phyloP scores from a whole-genome alignment of 2,888 invertebrate species.

The Sarcophaga caerulescens region DNA sequence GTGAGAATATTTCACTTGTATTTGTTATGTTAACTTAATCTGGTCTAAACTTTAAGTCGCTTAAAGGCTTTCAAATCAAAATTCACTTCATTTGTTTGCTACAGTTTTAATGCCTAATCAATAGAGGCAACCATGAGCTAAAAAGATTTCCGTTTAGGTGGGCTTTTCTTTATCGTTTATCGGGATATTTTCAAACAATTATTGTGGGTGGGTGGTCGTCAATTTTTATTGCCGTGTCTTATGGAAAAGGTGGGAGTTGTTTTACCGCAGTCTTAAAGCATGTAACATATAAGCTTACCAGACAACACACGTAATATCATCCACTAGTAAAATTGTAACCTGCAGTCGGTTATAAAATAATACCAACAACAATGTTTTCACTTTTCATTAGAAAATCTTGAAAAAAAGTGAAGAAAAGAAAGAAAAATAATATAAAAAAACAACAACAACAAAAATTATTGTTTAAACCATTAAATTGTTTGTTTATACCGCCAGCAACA shows the following conservation, averaged over 20 bases:
- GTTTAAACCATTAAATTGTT: constrained; percentile 49
- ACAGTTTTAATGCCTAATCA: constrained; percentile 13
- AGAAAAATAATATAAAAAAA: constrained; percentile 7
- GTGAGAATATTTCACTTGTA: too few species aligned
- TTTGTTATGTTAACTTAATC: background rate
- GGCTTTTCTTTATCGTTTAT: constrained; percentile 37
- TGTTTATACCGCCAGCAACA: background rate
- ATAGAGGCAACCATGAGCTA: constrained; percentile 52
- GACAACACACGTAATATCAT: background rate
- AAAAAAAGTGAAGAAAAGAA: constrained; percentile 2
- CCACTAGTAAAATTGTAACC: background rate
- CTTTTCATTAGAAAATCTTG: constrained; percentile 55
- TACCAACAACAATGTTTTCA: constrained; percentile 63
- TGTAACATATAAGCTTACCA: background rate
- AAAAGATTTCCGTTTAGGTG: constrained; percentile 53
- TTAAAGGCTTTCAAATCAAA: background rate
- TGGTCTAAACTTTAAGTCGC: background rate
- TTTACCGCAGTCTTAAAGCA: constrained; percentile 4
- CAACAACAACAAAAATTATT: constrained; percentile 36
- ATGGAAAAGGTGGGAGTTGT: constrained; percentile 52
- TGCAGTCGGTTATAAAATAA: constrained; percentile 22
- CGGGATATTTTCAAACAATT: constrained; percentile 35
- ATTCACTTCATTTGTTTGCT: background rate
- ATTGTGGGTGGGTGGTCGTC: constrained; percentile 54
- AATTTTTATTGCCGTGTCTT: background rate